These are phyloP conservation scores for Rhipidura dahli DNA, from an alignment of 2,113 vertebrate genomes.

Conservation along the genomic window DNA sequence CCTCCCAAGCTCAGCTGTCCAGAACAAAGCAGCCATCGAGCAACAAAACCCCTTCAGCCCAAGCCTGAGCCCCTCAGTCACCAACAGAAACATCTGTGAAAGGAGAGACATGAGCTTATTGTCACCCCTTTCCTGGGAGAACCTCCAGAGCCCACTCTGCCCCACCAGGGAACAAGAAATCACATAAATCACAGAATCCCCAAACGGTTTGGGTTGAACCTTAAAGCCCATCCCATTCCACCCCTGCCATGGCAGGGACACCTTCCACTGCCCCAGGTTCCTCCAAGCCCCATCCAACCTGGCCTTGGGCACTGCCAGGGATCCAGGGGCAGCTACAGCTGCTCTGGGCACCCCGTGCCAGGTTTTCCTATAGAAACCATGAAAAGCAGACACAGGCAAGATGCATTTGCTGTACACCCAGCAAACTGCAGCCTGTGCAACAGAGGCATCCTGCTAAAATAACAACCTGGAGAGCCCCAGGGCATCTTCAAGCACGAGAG, in stretches of 20 bases:
- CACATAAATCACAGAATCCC: neutral
- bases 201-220: neutral
- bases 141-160: neutral
- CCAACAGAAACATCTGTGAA: neutral
- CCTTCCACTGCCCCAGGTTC: neutral
- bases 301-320: neutral
- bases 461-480: conserved; percentile 16
- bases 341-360: neutral
- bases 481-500: neutral
- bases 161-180: neutral
- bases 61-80: neutral
- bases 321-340: neutral
- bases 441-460: neutral
- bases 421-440: neutral
- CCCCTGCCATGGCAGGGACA: neutral
- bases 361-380: neutral
- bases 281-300: neutral
- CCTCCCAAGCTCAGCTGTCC: conserved; percentile 9
- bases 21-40: conserved; percentile 2
- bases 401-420: neutral
- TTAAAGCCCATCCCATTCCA: accelerated
- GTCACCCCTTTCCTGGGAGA: neutral
- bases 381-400: neutral
- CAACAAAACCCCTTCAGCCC: neutral
- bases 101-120: accelerated